phyloP scores from a whole-genome alignment of 2,797 vertebrate species.

The Argya squamiceps region DNA sequence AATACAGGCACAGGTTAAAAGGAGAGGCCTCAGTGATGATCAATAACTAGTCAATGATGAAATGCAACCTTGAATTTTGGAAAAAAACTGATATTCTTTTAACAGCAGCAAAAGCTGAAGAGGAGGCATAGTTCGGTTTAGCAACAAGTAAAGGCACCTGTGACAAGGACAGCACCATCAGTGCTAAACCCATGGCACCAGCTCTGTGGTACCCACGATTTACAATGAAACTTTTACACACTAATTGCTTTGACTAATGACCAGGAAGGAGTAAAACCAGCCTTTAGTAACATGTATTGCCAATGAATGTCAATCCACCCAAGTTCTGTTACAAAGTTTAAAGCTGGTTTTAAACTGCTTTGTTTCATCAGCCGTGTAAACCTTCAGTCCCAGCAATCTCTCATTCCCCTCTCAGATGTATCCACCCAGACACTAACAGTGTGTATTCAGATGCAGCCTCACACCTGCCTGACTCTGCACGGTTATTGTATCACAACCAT shows the following conservation, averaged over 20 bases:
- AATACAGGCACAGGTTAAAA: not conserved
- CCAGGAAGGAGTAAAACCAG: not conserved
- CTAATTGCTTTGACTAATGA: not conserved
- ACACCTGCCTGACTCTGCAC: not conserved
- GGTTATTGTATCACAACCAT: not conserved
- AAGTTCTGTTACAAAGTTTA: not conserved
- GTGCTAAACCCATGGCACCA: not conserved
- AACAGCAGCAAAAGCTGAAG: not conserved
- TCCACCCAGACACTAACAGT: not conserved
- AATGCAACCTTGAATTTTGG: not conserved
- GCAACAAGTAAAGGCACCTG: not conserved
- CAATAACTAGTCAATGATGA: not conserved
- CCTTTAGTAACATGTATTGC: not conserved
- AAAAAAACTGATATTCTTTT: not conserved
- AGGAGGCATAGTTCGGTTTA: not conserved
- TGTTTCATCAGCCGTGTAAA: not conserved
- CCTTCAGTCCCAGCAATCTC: not conserved
- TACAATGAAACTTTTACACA: not conserved
- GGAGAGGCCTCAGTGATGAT: not conserved
- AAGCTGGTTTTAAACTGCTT: not conserved
- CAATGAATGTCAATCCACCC: not conserved
- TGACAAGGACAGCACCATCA: not conserved
- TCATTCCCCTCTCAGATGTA: not conserved
- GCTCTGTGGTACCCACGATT: not conserved
- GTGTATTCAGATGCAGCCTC: not conserved